These are phyloP conservation scores for Microctenopoma lineatum DNA, from an alignment of 2,797 vertebrate species.

Conservation along the genomic window DNA sequence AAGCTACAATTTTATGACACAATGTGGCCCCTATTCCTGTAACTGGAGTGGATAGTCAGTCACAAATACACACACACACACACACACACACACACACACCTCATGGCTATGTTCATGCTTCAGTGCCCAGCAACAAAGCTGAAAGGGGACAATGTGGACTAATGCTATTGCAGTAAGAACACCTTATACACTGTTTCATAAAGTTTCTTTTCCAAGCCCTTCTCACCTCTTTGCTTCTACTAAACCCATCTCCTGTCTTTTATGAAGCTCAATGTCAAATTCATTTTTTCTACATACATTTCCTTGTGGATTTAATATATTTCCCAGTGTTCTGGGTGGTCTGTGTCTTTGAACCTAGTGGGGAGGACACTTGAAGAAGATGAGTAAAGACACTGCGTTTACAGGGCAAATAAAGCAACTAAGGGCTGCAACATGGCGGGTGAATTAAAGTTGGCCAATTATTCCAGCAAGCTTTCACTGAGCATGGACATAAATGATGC, in stretches of 20 bases:
- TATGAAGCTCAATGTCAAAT: background rate
- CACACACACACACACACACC: conserved; percentile 45
- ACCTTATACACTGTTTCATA: conserved; percentile 61
- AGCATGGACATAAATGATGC: background rate
- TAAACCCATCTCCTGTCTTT: conserved; percentile 5
- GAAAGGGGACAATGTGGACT: conserved; percentile 72
- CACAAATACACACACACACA: conserved; percentile 35
- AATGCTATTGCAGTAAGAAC: conserved; percentile 71
- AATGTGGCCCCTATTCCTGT: conserved; percentile 42
- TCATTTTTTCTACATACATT: conserved; percentile 3
- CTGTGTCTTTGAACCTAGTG: conserved; percentile 54
- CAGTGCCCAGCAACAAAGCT: conserved; percentile 79
- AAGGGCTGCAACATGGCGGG: conserved; percentile 34
- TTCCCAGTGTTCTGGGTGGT: conserved; percentile 59
- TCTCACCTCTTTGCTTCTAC: conserved; percentile 31
- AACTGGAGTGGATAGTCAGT: conserved; percentile 54
- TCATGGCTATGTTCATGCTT: conserved; percentile 72
- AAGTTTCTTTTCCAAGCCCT: conserved; percentile 58
- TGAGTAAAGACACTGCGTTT: conserved; percentile 40
- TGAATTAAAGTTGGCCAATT: conserved; percentile 32
- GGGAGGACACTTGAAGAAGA: conserved; percentile 1
- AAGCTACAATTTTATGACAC: conserved; percentile 45
- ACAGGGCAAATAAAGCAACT: conserved; percentile 39
- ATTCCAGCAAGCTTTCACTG: conserved; percentile 14
- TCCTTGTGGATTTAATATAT: conserved; percentile 18